Conservation (phyloP, 2,888 invertebrate genomes). For the Smittia sp. region DNA sequence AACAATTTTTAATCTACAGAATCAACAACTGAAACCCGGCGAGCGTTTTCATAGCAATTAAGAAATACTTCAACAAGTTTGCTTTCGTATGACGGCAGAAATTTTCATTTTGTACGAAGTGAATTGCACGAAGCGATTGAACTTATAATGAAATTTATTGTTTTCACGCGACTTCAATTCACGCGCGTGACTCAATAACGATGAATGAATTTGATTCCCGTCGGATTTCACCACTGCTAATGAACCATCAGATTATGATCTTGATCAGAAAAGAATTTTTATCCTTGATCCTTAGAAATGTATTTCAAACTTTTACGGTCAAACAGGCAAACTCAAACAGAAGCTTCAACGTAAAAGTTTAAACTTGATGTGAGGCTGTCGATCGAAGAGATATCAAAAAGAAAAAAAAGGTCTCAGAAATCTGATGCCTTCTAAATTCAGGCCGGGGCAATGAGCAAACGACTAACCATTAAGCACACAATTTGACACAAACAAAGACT, state of each 20-base stretch:
- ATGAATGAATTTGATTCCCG: too few relatives aligned
- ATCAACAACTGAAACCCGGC: background rate
- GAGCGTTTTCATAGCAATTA: background rate
- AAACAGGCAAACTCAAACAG: too few relatives aligned
- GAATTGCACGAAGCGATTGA: background rate
- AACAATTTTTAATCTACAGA: conserved; percentile 28
- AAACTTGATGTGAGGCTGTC: background rate
- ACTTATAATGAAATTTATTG: background rate
- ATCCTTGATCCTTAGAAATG: too few relatives aligned
- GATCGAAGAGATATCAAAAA: background rate
- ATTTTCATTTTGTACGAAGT: background rate
- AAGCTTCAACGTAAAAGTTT: too few relatives aligned
- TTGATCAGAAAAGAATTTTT: too few relatives aligned
- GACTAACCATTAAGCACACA: conserved; percentile 5
- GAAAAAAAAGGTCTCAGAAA: background rate
- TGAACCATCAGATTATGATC: too few relatives aligned
- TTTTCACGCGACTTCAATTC: background rate
- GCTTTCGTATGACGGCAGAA: background rate
- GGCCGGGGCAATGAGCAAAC: conserved; percentile 1
- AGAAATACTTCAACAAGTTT: background rate
- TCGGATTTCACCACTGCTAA: too few relatives aligned
- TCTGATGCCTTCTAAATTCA: background rate
- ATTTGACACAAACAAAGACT: conserved; percentile 9
- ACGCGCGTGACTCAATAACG: too few relatives aligned
- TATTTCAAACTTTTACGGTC: too few relatives aligned